These are phyloP conservation scores for Agapetus fuscipes DNA, from an alignment of 2,888 invertebrate species.

Conservation along the genomic window DNA sequence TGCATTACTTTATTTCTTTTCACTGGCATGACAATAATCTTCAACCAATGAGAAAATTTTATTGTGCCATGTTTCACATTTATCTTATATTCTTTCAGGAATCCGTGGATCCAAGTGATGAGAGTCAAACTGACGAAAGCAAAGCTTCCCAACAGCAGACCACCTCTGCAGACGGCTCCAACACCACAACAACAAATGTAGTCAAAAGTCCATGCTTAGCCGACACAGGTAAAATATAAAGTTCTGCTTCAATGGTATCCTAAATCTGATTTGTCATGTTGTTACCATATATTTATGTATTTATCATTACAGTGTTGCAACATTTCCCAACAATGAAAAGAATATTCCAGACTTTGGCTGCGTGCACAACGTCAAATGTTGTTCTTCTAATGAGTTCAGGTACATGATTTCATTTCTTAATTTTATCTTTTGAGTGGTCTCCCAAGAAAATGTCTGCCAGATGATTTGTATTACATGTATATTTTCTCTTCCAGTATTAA, in stretches of 20 bases:
- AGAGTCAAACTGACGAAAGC: slow-evolving; percentile 73
- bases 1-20: too few relatives aligned
- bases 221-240: slow-evolving; percentile 49
- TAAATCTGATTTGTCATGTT: background rate
- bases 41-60: too few relatives aligned
- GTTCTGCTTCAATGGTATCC: slow-evolving; percentile 19
- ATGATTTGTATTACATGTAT: too few relatives aligned
- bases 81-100: slow-evolving; percentile 32
- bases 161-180: slow-evolving; percentile 26
- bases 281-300: too few relatives aligned
- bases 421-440: too few relatives aligned
- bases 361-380: slow-evolving; percentile 62
- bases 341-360: slow-evolving; percentile 68
- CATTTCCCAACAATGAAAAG: slow-evolving; percentile 75
- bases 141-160: slow-evolving; percentile 59
- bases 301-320: slow-evolving; percentile 50
- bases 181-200: slow-evolving; percentile 29
- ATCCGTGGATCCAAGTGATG: slow-evolving; percentile 32
- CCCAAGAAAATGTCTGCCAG: too few relatives aligned
- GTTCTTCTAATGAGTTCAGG: slow-evolving; percentile 46
- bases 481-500: slow-evolving; percentile 22
- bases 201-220: slow-evolving; percentile 59
- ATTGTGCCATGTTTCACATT: too few relatives aligned
- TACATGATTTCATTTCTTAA: too few relatives aligned
- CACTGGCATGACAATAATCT: too few relatives aligned